A percentile compares a stretch with the other conserved stretches of the same genome.
Conservation (phyloP, 2,888 invertebrate genomes). For the Drosophila heteroneura region DNA sequence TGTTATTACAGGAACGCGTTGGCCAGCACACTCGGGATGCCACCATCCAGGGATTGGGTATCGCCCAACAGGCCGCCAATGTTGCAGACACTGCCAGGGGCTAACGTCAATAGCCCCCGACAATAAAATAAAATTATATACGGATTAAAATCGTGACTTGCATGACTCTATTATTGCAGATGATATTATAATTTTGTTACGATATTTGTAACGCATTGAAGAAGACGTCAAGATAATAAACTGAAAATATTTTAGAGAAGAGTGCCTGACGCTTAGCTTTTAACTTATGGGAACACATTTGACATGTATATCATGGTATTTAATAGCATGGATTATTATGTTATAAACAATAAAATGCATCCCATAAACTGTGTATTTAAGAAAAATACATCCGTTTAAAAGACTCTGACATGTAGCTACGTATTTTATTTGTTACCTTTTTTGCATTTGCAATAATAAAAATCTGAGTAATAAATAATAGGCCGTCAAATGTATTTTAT, state of each 20-base stretch:
- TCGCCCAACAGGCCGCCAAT: conserved; percentile 78
- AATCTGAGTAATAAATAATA: background rate
- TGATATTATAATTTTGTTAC: background rate
- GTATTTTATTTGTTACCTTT: too few relatives aligned
- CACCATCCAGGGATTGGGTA: conserved; percentile 63
- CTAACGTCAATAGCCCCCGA: background rate
- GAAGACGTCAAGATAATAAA: background rate
- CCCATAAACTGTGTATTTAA: background rate
- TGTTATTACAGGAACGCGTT: conserved; percentile 63
- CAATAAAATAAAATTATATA: background rate
- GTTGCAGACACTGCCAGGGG: conserved; percentile 70
- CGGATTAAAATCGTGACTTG: background rate
- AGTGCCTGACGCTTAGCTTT: too few relatives aligned
- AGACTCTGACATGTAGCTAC: background rate
- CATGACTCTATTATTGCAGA: background rate
- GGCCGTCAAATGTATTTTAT: accelerated
- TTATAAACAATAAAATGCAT: too few relatives aligned
- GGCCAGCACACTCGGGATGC: conserved; percentile 78
- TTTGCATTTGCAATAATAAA: too few relatives aligned
- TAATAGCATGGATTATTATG: background rate
- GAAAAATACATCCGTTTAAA: too few relatives aligned
- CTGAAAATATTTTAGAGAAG: too few relatives aligned
- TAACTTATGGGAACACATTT: too few relatives aligned
- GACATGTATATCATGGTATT: background rate
- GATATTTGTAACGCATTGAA: background rate